Evolutionary conservation across 2,113 vertebrate genomes (phyloP).

Genomic region (Meriones unguiculatus): DNA sequence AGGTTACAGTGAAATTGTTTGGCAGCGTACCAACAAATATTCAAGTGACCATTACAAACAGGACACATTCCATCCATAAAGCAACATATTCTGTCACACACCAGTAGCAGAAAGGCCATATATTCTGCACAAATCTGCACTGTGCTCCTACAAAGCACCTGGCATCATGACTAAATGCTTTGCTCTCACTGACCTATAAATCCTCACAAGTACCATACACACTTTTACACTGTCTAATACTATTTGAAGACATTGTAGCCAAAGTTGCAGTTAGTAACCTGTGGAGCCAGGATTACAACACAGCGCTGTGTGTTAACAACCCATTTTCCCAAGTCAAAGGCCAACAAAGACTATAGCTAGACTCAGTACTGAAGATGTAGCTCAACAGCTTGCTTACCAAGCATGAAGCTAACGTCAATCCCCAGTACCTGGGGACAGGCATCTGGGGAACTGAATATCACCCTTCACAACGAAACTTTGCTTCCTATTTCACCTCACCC

Average conservation of each 20-base stretch:
- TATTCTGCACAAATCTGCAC: neutral
- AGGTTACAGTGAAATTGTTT: slow-evolving; percentile 31
- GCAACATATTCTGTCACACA: neutral
- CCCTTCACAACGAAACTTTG: neutral
- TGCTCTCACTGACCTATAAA: slow-evolving; percentile 30
- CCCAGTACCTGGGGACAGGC: neutral
- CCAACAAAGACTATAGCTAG: neutral
- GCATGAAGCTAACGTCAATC: neutral
- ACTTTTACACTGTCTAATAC: slow-evolving; percentile 8
- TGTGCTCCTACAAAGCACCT: neutral
- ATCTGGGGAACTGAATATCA: neutral
- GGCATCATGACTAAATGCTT: neutral
- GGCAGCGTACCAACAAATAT: slow-evolving; percentile 18
- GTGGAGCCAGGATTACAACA: slow-evolving; percentile 44
- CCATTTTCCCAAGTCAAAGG: slow-evolving; percentile 12
- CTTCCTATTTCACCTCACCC: slow-evolving; percentile 14
- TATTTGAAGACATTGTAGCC: slow-evolving; percentile 53
- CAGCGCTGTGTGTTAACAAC: slow-evolving; percentile 32
- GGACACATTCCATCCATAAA: neutral
- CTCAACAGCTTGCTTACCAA: neutral
- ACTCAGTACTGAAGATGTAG: neutral
- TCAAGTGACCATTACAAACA: neutral
- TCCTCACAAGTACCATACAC: slow-evolving; percentile 41
- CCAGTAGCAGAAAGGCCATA: neutral
- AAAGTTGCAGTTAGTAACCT: slow-evolving; percentile 13